A percentile compares a stretch with the other conserved stretches of the same genome.
Evolutionary conservation across 2,888 invertebrate species (phyloP).

Genomic region (Allygus modestus): DNA sequence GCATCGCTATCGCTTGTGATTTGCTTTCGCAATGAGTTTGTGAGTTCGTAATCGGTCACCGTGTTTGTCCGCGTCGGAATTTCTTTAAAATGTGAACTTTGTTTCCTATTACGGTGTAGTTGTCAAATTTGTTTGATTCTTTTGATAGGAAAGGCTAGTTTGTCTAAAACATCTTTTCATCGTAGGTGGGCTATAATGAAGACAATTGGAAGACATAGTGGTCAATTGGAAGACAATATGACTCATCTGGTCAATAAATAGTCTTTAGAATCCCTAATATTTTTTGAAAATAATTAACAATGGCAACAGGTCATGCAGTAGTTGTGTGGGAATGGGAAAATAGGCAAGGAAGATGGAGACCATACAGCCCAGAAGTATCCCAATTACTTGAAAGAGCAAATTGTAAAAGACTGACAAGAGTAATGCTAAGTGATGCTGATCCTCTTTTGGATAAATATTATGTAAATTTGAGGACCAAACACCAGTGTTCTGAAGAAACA

Average conservation of each 20-base stretch:
- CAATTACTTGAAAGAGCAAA: conserved; percentile 91
- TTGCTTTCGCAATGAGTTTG: not conserved
- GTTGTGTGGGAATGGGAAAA: conserved; percentile 91
- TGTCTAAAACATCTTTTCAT: too few species aligned
- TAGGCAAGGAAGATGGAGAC: conserved; percentile 86
- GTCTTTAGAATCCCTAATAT: not conserved
- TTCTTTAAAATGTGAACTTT: not conserved
- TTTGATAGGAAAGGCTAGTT: too few species aligned
- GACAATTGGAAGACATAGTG: too few species aligned
- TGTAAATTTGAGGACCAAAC: conserved; percentile 86
- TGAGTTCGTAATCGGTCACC: not conserved
- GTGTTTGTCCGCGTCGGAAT: not conserved
- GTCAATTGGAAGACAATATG: too few species aligned
- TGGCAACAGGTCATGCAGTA: conserved; percentile 79
- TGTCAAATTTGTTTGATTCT: too few species aligned
- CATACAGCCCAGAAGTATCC: conserved; percentile 90
- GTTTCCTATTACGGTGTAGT: not conserved
- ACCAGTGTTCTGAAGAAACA: conserved; percentile 83
- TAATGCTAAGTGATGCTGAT: conserved; percentile 92
- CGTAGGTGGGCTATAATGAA: too few species aligned
- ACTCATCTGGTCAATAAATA: too few species aligned
- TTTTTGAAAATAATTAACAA: conserved; percentile 54
- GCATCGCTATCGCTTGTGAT: not conserved
- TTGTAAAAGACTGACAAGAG: conserved; percentile 88
- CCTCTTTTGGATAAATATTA: conserved; percentile 87